Conservation (phyloP, 2,113 vertebrate genomes). For the Hystrix brachyura region DNA sequence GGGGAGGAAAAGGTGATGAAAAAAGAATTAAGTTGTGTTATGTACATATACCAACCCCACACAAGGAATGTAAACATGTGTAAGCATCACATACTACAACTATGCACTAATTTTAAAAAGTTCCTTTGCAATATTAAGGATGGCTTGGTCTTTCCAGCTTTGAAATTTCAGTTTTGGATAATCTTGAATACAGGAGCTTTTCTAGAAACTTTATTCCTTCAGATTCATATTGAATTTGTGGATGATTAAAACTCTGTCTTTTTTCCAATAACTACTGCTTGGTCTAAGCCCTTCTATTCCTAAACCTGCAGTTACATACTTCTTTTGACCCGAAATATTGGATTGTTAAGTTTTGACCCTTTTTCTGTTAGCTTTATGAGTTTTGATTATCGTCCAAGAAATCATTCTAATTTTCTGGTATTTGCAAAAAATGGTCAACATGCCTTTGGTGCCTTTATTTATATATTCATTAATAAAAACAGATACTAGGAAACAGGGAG, state of each 20-base stretch:
- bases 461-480: background rate
- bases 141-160: background rate
- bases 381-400: background rate
- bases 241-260: background rate
- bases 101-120: background rate
- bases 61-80: background rate
- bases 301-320: background rate
- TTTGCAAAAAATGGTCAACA: background rate
- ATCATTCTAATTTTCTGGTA: background rate
- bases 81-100: too few relatives aligned
- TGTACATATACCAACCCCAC: background rate
- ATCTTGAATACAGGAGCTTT: background rate
- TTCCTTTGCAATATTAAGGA: background rate
- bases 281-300: background rate
- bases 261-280: background rate
- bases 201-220: background rate
- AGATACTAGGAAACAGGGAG: background rate
- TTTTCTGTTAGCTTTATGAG: background rate
- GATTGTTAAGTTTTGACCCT: conserved; percentile 18
- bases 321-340: background rate
- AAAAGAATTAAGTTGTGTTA: background rate
- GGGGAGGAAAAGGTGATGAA: background rate
- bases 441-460: background rate
- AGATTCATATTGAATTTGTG: background rate
- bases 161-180: background rate